Evolutionary conservation across 2,888 invertebrate species (phyloP), one percentile per base, ranked within the genome.

Genomic region (Troglohyphantes excavatus): DNA sequence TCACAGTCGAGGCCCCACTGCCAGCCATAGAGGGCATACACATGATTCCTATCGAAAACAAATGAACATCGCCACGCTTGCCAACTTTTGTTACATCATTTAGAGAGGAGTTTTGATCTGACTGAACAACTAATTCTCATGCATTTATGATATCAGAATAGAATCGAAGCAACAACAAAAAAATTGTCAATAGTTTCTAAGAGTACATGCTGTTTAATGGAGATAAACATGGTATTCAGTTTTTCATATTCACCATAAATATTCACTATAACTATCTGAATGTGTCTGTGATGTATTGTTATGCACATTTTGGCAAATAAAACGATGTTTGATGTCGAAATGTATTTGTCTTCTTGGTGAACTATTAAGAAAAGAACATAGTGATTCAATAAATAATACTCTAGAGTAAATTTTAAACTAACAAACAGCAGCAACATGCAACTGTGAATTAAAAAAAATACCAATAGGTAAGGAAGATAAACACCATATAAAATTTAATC

Each of bases 1-100:
- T 99, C 91, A 98, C 98, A 39, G 98, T 99, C 68, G 98, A 98
- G 93, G 99, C 99, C 27, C 99, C 99, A 1, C 95, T 99, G 93
- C 99, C 99, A 53, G 95, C 90, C 9, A n/a, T 90, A 17, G 90
- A 97, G 91, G 92, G 92, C 76, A 97, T 97, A 94, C 96, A 96
- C 93, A 95, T 96, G 94, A 97, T 97, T 95, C 96, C 97, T 93
- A 97, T 97, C 93, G 94, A 94, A 39, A 89, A 89, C 46, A 89
- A 89, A 83, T 89, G 59, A 81, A 53, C 46, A 46, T 46, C 9
- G 13, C 26, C 39, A 43, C 13, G 9, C 13, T 39, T 39, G 39
- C 39, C 2, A n/a, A 53, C 53, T 2, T 53, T 53, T 53, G 53
- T 17, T 53, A n/a, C n/a, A 39, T n/a, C 53, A 53, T 53, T 53